phyloP scores from a whole-genome alignment of 2,888 invertebrate species.

The Epiblema foenella region DNA sequence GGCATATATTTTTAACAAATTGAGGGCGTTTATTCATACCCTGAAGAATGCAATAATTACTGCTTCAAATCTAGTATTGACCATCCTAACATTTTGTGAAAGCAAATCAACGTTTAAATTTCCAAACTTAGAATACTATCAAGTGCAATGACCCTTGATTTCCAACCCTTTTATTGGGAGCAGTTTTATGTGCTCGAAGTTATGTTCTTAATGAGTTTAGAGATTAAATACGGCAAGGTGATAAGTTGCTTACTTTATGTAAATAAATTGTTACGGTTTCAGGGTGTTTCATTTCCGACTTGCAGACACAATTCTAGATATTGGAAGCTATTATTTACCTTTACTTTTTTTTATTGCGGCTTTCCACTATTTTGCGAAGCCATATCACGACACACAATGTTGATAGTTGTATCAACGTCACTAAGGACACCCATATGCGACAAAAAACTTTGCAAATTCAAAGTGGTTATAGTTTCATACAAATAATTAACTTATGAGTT shows the following conservation, averaged over 20 bases:
- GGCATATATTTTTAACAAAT: slow-evolving; percentile 12
- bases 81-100: slow-evolving; percentile 27
- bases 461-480: no score
- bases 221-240: neutral
- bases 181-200: slow-evolving; percentile 1
- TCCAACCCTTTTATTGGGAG: slow-evolving; percentile 14
- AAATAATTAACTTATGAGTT: no score
- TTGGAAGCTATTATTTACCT: no score
- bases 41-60: slow-evolving; percentile 22
- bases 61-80: slow-evolving; percentile 30
- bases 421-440: no score
- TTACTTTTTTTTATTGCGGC: no score
- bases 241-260: neutral
- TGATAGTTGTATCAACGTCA: no score
- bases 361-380: no score
- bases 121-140: slow-evolving; percentile 28
- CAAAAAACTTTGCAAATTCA: no score
- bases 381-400: no score
- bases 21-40: neutral
- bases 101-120: slow-evolving; percentile 28
- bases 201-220: neutral
- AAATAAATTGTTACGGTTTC: neutral
- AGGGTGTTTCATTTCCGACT: no score
- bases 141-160: slow-evolving; percentile 21
- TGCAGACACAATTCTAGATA: no score